These are phyloP conservation scores for Leptinotarsa juncta DNA, from an alignment of 2,888 invertebrate genomes.

Conservation along the genomic window DNA sequence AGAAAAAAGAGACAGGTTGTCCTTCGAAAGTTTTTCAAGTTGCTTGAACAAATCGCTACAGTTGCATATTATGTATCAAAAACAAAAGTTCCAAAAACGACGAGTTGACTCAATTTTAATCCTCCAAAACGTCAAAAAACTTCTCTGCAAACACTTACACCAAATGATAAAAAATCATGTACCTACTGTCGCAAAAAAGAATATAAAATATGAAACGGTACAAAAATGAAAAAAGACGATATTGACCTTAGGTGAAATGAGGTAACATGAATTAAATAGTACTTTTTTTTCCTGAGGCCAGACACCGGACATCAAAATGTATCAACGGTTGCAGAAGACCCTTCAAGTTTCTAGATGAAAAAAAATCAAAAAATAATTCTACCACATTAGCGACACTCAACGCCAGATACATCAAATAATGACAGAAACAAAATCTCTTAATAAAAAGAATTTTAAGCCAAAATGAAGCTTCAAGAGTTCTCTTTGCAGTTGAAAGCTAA, in stretches of 20 bases:
- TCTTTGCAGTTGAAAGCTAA: no score
- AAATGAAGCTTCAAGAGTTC: no score
- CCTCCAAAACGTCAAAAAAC: no score
- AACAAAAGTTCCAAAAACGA: no score
- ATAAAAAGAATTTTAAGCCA: no score
- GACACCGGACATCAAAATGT: background rate
- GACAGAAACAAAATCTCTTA: background rate
- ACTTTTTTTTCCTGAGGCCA: background rate
- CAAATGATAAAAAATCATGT: no score
- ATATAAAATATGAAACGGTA: background rate
- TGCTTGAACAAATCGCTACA: background rate
- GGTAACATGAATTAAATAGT: background rate
- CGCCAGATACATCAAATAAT: slow-evolving; percentile 9
- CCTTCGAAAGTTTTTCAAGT: background rate
- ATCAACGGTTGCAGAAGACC: background rate
- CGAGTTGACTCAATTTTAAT: no score
- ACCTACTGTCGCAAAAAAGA: no score
- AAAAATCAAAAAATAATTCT: background rate
- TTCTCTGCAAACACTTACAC: no score
- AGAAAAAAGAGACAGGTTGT: background rate
- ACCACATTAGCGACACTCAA: background rate
- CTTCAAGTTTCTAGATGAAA: background rate
- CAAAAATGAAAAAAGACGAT: background rate
- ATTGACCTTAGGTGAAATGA: background rate
- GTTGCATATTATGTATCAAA: no score